Base-by-base conservation (phyloP, 2,113 vertebrate genomes). In the Pterocles orientalis region DNA sequence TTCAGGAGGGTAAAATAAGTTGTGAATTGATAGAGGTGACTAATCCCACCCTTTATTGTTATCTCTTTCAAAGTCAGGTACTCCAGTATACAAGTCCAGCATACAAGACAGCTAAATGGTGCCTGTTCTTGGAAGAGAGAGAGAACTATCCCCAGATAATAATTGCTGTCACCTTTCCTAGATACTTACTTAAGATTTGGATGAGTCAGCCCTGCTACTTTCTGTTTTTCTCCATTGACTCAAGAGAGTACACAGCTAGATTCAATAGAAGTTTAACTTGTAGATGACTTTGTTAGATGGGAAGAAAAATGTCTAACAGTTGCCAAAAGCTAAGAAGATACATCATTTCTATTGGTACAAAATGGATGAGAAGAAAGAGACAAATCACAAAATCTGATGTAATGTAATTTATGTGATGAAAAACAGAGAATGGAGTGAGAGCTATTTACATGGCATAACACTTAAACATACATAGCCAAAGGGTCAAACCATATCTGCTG, bases 351-450 rank as follows among this genome's bases (percentile, higher is more conserved):
- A 6, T 53, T 29, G n/a, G 16, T 83, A 78, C 57, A 43, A 83
- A 93, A 86, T 53, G 53, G 81, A 56, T 71, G 33, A 72, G 81
- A 97, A 96, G 85, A 92, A 96, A 93, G 77, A 94, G 83, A 85
- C 92, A 91, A 80, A 94, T 95, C 88, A 95, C 95, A 85, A 58
- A 87, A 82, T 89, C 41, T 58, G 95, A 94, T 39, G 41, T 34
- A 84, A 94, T 84, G 80, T 54, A 86, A 91, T 95, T 96, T 89
- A 94, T 93, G 83, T 47, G 66, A 94, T 91, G 86, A 72, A 91
- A 79, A 84, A 33, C 81, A 89, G 73, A 80, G 58, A 82, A 91
- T 89, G 91, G 68, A 86, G 21, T 36, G 60, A 94, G 60, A 86
- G 39, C 64, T 83, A 56, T 45, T 91, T 81, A 88, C 64, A 73